Conservation (phyloP, 1,140 invertebrate species). For the Drosophila melanogaster region DNA sequence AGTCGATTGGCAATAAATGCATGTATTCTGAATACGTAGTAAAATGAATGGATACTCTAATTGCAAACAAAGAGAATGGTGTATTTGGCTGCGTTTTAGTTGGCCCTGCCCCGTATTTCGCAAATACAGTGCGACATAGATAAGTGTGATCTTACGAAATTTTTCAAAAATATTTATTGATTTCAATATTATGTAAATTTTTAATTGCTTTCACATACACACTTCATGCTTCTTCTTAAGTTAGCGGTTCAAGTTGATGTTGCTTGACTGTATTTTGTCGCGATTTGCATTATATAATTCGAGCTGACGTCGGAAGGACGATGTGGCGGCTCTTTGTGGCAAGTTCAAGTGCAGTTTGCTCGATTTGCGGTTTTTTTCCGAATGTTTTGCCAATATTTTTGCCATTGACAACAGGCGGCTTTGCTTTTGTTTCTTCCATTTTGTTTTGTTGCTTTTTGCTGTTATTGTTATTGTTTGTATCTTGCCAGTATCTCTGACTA, state of each 20-base stretch:
- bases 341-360: slow-evolving; percentile 75
- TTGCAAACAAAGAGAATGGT: no score
- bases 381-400: slow-evolving; percentile 82
- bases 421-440: slow-evolving; percentile 19
- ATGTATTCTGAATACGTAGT: no score
- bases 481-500: slow-evolving; percentile 42
- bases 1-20: no score
- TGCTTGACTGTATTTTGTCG: slow-evolving; percentile 22
- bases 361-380: slow-evolving; percentile 52
- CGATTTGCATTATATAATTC: slow-evolving; percentile 74
- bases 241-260: background rate
- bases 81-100: slow-evolving; percentile 58
- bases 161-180: background rate
- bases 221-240: background rate
- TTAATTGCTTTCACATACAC: no score
- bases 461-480: slow-evolving; percentile 43
- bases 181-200: no score
- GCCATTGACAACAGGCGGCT: slow-evolving; percentile 65
- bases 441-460: background rate
- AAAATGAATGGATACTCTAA: no score
- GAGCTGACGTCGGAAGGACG: slow-evolving; percentile 57
- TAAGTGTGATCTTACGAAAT: background rate
- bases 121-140: slow-evolving; percentile 8
- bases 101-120: background rate
- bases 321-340: slow-evolving; percentile 62